phyloP scores from a whole-genome alignment of 2,113 vertebrate genomes.

The Oxygymnocypris stewartii region DNA sequence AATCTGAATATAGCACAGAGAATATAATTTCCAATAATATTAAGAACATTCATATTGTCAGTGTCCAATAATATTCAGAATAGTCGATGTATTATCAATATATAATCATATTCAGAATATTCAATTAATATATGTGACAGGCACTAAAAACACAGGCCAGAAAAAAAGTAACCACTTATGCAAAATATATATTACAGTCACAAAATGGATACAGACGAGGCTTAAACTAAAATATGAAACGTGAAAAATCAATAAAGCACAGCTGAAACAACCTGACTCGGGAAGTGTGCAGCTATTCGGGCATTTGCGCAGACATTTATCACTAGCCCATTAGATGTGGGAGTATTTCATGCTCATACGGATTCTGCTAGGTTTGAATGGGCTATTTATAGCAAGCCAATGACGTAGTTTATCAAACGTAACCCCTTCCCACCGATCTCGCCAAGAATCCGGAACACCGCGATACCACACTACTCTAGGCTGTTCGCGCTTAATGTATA shows the following conservation, averaged over 20 bases:
- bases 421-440: slow-evolving; percentile 52
- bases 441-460: slow-evolving; percentile 22
- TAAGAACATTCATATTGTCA: not conserved
- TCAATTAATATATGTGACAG: not conserved
- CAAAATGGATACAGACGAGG: not conserved
- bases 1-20: not conserved
- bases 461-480: slow-evolving; percentile 1
- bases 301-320: not conserved
- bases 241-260: not conserved
- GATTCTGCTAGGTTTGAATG: slow-evolving; percentile 31
- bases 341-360: slow-evolving; percentile 18
- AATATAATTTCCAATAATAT: not conserved
- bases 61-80: not conserved
- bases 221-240: not conserved
- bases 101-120: not conserved
- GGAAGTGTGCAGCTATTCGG: not conserved
- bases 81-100: not conserved
- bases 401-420: slow-evolving; percentile 56
- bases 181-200: not conserved
- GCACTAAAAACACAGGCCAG: not conserved
- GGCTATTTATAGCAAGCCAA: slow-evolving; percentile 56
- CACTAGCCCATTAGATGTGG: not conserved
- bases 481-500: not conserved
- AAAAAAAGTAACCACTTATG: not conserved
- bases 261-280: not conserved